A percentile compares a stretch with the other conserved stretches of the same genome.
Evolutionary conservation across 2,113 vertebrate genomes (phyloP).

Genomic region (Conger conger): DNA sequence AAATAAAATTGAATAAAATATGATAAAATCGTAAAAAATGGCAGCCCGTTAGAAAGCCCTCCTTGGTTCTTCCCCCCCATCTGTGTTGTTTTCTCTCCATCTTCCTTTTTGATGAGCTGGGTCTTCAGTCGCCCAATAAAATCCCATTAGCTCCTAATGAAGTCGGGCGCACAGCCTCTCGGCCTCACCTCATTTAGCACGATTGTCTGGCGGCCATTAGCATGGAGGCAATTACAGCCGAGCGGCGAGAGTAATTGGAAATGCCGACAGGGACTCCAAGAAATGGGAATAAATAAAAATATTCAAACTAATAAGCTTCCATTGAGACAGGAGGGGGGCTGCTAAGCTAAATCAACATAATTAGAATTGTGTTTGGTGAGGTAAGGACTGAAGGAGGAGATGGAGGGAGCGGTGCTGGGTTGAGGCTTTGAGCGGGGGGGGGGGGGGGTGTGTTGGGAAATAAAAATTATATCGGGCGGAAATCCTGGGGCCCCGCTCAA

Average conservation of each 20-base stretch:
- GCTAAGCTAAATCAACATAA: slow-evolving; percentile 99
- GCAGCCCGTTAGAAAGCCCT: slow-evolving; percentile 2
- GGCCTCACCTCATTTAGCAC: slow-evolving; percentile 99
- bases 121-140: slow-evolving; percentile 85
- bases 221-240: slow-evolving; percentile 99
- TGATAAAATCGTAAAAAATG: background rate
- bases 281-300: slow-evolving; percentile 99
- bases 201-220: slow-evolving; percentile 99
- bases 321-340: slow-evolving; percentile 72
- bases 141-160: slow-evolving; percentile 99
- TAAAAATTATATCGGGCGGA: slow-evolving; percentile 45
- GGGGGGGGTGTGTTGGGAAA: slow-evolving; percentile 44
- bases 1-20: background rate
- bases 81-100: slow-evolving; percentile 78
- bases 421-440: slow-evolving; percentile 40
- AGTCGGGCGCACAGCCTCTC: slow-evolving; percentile 98
- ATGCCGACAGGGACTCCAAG: slow-evolving; percentile 97
- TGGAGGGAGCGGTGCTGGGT: slow-evolving; percentile 49
- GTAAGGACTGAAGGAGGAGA: slow-evolving; percentile 58
- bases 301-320: slow-evolving; percentile 98
- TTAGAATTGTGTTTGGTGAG: slow-evolving; percentile 91
- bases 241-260: slow-evolving; percentile 99
- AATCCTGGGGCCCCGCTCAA: background rate
- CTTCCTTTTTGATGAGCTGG: slow-evolving; percentile 78
- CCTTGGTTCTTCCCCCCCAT: slow-evolving; percentile 66